A percentile compares a stretch with the other conserved stretches of the same genome.
Conservation (phyloP, 2,888 invertebrate species). For the Omphaloscelis lunosa region DNA sequence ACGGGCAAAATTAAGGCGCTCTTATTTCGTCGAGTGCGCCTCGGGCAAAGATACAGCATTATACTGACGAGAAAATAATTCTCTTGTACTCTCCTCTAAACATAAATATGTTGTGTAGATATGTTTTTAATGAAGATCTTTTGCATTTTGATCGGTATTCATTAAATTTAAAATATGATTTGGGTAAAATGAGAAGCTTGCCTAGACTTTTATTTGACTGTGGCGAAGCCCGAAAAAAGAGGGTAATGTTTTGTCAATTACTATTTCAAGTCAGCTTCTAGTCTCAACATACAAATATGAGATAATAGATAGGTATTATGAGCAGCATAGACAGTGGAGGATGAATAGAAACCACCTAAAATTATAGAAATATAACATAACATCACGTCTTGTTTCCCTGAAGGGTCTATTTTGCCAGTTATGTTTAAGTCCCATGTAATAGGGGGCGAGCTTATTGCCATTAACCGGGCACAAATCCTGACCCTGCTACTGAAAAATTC, state of each 20-base stretch:
- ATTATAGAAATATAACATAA: neutral
- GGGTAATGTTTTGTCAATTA: neutral
- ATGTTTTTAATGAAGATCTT: constrained; percentile 22
- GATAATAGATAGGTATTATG: neutral
- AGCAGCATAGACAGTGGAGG: too few relatives aligned
- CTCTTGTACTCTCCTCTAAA: constrained; percentile 2
- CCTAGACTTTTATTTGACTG: neutral
- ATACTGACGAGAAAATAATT: constrained; percentile 36
- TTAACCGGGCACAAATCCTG: too few relatives aligned
- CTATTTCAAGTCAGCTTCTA: neutral
- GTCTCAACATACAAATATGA: neutral
- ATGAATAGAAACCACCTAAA: neutral
- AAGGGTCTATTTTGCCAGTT: too few relatives aligned
- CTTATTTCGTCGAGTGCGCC: constrained; percentile 45
- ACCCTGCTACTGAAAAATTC: too few relatives aligned
- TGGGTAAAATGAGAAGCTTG: neutral
- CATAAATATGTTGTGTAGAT: constrained; percentile 39
- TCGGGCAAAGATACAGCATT: constrained; percentile 26
- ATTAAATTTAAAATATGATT: neutral
- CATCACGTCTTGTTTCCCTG: too few relatives aligned
- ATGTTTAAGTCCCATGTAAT: too few relatives aligned
- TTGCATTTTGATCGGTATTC: constrained; percentile 9
- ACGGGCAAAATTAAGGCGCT: constrained; percentile 42
- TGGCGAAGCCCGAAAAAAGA: neutral
- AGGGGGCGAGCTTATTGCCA: too few relatives aligned